Base-by-base conservation (phyloP, 1,140 invertebrate species). In the Tetragnatha versicolor region DNA sequence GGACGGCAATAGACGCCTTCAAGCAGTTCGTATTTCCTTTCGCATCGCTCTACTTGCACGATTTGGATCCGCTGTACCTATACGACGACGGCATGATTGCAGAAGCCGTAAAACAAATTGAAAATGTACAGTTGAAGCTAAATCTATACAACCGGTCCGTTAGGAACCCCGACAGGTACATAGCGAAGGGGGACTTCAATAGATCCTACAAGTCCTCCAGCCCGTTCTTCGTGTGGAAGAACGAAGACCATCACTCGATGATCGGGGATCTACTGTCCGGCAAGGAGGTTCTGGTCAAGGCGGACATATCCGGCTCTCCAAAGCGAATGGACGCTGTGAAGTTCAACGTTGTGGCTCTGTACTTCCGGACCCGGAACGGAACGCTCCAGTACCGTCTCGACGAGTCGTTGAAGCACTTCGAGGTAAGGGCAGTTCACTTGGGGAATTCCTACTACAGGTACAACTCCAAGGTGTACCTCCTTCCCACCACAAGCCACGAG, bases 401-500 rank as follows among this genome's bases (percentile, higher is more conserved):
- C 20, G 17, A 68, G 7, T 4, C 17, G 9, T 29, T 68, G 2
- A 68, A 68, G 6, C 25, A 29, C n/a, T 68, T 47, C 12, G 33
- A 49, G 5, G 20, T 68, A 5, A 49, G 2, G 9, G 45, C 45
- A 1, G 49, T 27, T 29, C 63, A 68, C 12, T 17, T 68, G 9
- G 63, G 63, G 29, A 68, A 68, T 49, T 68, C 63, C 17, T 68
- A 68, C 17, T 68, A 68, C 27, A 29, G 63, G 10, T 68, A 33
- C 4, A 10, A 2, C 7, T 14, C 45, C 12, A 47, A 31, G 31
- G 22, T 68, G 2, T 68, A 49, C 27, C 14, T 31, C 12, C 45
- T 68, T 7, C 27, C 63, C 22, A 68, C 35, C 42, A 20, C 29
- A 14, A 47, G 63, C 42, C 27, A 49, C 9, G 0, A 22, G 1